Base-by-base conservation (phyloP, 2,888 invertebrate genomes). In the Cephus pulcher region DNA sequence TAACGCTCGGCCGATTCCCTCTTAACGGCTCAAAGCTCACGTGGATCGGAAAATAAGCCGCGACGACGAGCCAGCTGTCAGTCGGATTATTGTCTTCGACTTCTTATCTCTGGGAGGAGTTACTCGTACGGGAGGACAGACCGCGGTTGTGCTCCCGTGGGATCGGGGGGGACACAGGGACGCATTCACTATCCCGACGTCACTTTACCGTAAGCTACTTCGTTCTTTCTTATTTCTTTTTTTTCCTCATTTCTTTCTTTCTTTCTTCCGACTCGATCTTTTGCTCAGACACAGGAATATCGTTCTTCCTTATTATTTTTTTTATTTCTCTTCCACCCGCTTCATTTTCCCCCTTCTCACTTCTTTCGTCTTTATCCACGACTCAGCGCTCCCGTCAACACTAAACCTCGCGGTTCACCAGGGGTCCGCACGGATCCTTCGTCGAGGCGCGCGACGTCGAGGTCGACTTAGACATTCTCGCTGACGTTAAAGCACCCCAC, bases 11-110 rank as follows among this genome's bases (percentile, higher is more conserved):
- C n/a, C 40, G 76, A 77, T 79, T 82, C 77, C 81, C 84, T 85
- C 84, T 86, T 82, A 86, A 75, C 80, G 82, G 78, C 78, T 77
- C 75, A 79, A 74, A 69, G 76, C 76, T 76, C 75, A 82, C 78
- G 81, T 76, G 81, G 80, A 79, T 78, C 76, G 77, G 79, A 76
- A 87, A 88, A 89, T 91, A 91, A 91, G 89, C 89, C 84, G 85
- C 87, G 87, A 85, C 86, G 88, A 85, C 86, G 86, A 87, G 84
- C 84, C 87, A 86, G 82, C 90, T 90, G 91, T 91, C 91, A 91
- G 90, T 86, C 85, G 90, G 90, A 91, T 91, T 91, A 91, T 91
- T 91, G 91, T 91, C 91, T 89, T 88, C 86, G 86, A 86, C 86
- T 89, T 91, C 90, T 91, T 90, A 91, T 91, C 89, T 87, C 82